Percentiles rank a stretch among this genome's conserved stretches.
phyloP scores from a whole-genome alignment of 2,113 vertebrate genomes.

The Melanerpes aurifrons region DNA sequence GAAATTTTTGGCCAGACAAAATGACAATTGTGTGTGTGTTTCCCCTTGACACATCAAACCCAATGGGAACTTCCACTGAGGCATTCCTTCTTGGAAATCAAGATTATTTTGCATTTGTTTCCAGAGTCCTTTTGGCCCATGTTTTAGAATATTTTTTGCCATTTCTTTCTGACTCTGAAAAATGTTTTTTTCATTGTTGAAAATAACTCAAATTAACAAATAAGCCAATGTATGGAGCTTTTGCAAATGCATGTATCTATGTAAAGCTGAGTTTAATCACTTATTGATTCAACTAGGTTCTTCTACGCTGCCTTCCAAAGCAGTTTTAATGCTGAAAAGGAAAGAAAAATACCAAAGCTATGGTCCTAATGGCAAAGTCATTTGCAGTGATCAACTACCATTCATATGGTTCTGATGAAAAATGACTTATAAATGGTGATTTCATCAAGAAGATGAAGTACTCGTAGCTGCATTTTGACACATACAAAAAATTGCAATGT shows the following conservation, averaged over 20 bases:
- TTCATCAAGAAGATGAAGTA: constrained; percentile 65
- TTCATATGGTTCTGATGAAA: constrained; percentile 62
- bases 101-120: background rate
- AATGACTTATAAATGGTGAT: constrained; percentile 67
- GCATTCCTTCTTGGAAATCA: background rate
- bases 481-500: constrained; percentile 37
- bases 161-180: constrained; percentile 39
- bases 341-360: constrained; percentile 63
- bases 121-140: background rate
- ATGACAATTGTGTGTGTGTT: background rate
- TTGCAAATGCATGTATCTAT: constrained; percentile 45
- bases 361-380: constrained; percentile 60
- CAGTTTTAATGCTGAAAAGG: constrained; percentile 27
- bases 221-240: background rate
- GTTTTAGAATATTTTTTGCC: background rate
- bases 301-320: constrained; percentile 33
- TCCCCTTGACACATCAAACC: background rate
- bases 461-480: constrained; percentile 62
- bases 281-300: constrained; percentile 67
- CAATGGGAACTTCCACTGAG: background rate
- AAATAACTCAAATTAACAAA: constrained; percentile 69
- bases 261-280: constrained; percentile 64
- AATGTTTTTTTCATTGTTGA: constrained; percentile 45
- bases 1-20: background rate
- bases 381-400: constrained; percentile 71